Evolutionary conservation across 2,797 vertebrate species (phyloP).

Genomic region (Natrix natrix): DNA sequence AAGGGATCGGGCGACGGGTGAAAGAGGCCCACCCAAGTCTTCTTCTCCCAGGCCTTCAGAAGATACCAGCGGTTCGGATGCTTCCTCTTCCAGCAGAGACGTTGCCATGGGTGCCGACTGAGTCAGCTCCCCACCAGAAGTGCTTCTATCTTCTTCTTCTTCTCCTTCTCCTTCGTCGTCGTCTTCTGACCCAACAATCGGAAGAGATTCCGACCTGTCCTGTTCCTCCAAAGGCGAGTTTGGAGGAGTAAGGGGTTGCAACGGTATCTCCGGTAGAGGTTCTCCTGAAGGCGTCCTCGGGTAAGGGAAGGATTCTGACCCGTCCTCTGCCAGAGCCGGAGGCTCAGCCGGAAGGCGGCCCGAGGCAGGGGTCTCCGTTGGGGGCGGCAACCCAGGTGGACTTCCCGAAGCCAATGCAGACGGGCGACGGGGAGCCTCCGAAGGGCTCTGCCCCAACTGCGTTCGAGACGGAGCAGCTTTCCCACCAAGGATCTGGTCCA

Average conservation of each 20-base stretch:
- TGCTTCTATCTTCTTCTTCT: neutral
- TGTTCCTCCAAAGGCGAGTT: neutral
- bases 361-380: fast-evolving
- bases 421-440: no score
- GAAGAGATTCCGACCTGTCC: neutral
- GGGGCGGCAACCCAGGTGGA: fast-evolving
- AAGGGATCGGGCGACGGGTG: neutral
- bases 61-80: neutral
- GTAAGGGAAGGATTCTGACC: neutral
- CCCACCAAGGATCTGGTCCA: neutral
- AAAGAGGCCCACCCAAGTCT: neutral
- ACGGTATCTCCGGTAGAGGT: no score
- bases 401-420: fast-evolving
- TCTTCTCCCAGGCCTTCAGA: neutral
- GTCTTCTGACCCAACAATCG: neutral
- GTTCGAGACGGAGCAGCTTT: fast-evolving
- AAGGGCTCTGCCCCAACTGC: no score
- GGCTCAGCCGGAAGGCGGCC: neutral
- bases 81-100: neutral
- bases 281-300: neutral
- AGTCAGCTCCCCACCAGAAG: neutral
- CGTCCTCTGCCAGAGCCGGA: no score
- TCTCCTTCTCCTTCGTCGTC: no score
- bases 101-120: fast-evolving
- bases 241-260: neutral